These are phyloP conservation scores for Ctenicera cuprea DNA, from an alignment of 2,888 invertebrate genomes.

Conservation along the genomic window DNA sequence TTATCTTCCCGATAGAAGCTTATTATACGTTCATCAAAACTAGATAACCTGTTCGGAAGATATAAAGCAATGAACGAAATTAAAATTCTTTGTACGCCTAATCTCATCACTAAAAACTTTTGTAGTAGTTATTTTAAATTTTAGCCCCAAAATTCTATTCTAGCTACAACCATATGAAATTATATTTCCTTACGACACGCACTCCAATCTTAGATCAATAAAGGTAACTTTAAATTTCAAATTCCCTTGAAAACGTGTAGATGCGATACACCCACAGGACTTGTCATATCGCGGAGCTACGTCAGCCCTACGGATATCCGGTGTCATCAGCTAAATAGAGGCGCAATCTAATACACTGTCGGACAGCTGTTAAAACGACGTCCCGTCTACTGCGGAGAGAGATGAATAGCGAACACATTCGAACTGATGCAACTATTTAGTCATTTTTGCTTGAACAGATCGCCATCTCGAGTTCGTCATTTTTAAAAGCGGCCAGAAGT, in stretches of 20 bases:
- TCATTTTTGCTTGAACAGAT: slow-evolving; percentile 9
- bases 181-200: too few relatives aligned
- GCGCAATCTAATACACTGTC: slow-evolving; percentile 50
- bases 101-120: too few relatives aligned
- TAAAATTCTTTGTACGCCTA: too few relatives aligned
- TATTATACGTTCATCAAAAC: too few relatives aligned
- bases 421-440: slow-evolving; percentile 7
- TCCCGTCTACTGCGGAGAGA: slow-evolving; percentile 35
- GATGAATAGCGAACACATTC: slow-evolving; percentile 35
- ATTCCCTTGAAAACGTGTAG: slow-evolving; percentile 20
- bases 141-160: too few relatives aligned
- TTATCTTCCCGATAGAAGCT: too few relatives aligned
- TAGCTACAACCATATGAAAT: too few relatives aligned
- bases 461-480: neutral
- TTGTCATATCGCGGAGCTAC: slow-evolving; percentile 54
- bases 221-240: neutral
- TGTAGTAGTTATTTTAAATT: too few relatives aligned
- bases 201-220: too few relatives aligned
- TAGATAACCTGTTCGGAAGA: too few relatives aligned
- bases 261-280: slow-evolving; percentile 46
- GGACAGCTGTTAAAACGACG: slow-evolving; percentile 49
- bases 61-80: too few relatives aligned
- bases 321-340: slow-evolving; percentile 60
- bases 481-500: neutral
- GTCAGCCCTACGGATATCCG: slow-evolving; percentile 60